These are phyloP conservation scores for Acanthosepion esculentum DNA, from an alignment of 2,888 invertebrate genomes.

Conservation along the genomic window DNA sequence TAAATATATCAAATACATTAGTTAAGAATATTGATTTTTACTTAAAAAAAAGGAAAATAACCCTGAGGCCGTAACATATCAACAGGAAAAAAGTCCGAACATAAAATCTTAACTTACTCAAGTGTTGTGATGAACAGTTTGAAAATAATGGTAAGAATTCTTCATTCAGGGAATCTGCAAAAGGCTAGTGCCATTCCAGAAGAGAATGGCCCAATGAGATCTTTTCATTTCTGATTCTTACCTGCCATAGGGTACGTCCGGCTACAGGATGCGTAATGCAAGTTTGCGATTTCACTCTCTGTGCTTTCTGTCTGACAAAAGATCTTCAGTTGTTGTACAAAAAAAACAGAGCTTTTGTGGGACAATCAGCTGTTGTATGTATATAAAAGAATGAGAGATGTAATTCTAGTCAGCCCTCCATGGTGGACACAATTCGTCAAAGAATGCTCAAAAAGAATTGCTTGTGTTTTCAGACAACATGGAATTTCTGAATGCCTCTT, in stretches of 20 bases:
- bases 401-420: not conserved
- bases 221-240: not conserved
- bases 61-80: too few relatives aligned
- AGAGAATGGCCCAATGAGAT: conserved; percentile 8
- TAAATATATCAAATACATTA: too few relatives aligned
- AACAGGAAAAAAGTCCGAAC: too few relatives aligned
- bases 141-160: conserved; percentile 7
- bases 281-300: conserved; percentile 9
- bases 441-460: not conserved
- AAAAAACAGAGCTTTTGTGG: not conserved
- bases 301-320: not conserved
- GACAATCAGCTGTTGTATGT: not conserved
- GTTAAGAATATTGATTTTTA: too few relatives aligned
- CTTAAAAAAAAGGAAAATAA: too few relatives aligned
- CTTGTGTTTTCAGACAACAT: not conserved
- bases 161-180: not conserved
- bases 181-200: not conserved
- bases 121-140: conserved; percentile 3
- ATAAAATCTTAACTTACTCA: not conserved
- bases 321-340: not conserved
- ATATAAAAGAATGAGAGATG: not conserved
- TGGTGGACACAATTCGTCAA: not conserved
- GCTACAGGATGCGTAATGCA: not conserved
- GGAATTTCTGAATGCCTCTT: not conserved
- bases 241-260: conserved; percentile 21